Conservation (phyloP, 2,113 vertebrate species). For the Gallinago jamesoni region DNA sequence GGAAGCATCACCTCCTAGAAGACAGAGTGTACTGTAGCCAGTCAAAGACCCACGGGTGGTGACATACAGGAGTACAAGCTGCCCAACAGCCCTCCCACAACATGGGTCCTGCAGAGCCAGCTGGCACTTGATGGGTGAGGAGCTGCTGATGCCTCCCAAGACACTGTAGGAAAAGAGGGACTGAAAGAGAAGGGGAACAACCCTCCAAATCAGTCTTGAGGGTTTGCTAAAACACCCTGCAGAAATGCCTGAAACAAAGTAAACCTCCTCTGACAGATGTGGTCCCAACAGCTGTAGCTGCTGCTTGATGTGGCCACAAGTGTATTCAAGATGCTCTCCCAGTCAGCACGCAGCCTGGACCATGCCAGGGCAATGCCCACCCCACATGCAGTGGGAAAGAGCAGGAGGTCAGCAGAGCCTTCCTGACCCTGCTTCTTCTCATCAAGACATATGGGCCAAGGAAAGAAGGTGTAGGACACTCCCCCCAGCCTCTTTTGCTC, state of each 20-base stretch:
- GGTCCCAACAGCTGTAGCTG: background rate
- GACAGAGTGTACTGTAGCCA: background rate
- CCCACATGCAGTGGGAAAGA: background rate
- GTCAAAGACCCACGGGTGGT: background rate
- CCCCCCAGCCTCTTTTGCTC: background rate
- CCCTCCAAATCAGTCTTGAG: background rate
- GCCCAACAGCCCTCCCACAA: background rate
- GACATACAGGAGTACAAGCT: background rate
- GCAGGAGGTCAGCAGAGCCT: background rate
- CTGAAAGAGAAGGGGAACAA: background rate
- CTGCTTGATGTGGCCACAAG: background rate
- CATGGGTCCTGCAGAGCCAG: background rate
- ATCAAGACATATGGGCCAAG: background rate
- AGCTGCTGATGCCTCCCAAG: background rate
- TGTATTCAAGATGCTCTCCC: background rate
- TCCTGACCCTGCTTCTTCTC: background rate
- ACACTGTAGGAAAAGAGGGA: background rate
- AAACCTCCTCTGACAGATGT: background rate
- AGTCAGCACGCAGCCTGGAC: background rate
- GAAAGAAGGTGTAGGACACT: background rate
- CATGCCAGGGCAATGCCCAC: rapidly evolving
- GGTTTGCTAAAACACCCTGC: background rate
- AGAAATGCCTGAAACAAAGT: background rate
- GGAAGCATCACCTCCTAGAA: background rate
- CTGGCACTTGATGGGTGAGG: background rate